Evolutionary conservation across 2,113 vertebrate genomes (phyloP).

Genomic region (Atherinomorus stipes): DNA sequence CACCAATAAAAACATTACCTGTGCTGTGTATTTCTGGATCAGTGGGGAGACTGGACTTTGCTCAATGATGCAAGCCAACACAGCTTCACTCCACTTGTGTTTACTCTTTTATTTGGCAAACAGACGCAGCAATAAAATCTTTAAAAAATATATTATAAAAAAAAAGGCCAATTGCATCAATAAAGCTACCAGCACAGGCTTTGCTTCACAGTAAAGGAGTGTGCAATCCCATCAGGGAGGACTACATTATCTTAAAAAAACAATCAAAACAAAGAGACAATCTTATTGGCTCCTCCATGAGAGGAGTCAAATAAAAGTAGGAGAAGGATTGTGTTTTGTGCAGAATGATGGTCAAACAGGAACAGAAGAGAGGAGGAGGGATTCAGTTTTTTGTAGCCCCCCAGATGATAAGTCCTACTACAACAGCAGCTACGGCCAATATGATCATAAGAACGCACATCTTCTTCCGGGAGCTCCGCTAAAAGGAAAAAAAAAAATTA

Average conservation of each 20-base stretch:
- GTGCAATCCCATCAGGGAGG: not conserved
- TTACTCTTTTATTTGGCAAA: not conserved
- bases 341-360: not conserved
- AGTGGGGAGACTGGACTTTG: not conserved
- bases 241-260: not conserved
- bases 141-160: not conserved
- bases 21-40: not conserved
- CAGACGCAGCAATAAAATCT: not conserved
- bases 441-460: conserved; percentile 90
- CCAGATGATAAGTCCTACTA: conserved; percentile 89
- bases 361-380: not conserved
- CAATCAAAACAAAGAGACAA: not conserved
- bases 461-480: conserved; percentile 95
- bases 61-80: not conserved
- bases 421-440: conserved; percentile 77
- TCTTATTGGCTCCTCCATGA: not conserved
- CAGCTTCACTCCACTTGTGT: not conserved
- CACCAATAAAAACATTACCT: not conserved
- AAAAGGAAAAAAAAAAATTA: conserved; percentile 26
- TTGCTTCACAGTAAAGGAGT: conserved; percentile 37
- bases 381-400: conserved; percentile 25
- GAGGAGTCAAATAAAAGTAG: not conserved
- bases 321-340: not conserved
- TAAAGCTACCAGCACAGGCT: conserved; percentile 14
- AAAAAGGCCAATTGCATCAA: not conserved